These are phyloP conservation scores for Toxonevra muliebris DNA, from an alignment of 2,888 invertebrate genomes.

Conservation along the genomic window DNA sequence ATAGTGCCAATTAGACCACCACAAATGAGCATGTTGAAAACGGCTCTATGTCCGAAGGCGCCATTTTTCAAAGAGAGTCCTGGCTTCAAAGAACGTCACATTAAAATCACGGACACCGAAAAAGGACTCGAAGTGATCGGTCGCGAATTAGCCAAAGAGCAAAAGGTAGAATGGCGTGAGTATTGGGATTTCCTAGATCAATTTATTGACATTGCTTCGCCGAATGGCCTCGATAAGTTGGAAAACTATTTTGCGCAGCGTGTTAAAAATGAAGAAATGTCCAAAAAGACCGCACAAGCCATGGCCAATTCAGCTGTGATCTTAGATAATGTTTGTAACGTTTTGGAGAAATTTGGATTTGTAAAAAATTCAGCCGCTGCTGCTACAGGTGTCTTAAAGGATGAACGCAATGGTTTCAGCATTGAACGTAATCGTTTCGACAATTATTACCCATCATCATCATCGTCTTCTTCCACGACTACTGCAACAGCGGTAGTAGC, in stretches of 20 bases:
- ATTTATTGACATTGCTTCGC: constrained; percentile 79
- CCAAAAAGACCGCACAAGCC: constrained; percentile 35
- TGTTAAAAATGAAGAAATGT: constrained; percentile 36
- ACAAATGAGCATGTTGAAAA: constrained; percentile 22
- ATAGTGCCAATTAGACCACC: constrained; percentile 11
- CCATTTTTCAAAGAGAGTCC: constrained; percentile 45
- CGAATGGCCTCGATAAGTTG: constrained; percentile 77
- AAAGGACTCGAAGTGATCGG: constrained; percentile 91
- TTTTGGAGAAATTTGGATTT: constrained; percentile 41
- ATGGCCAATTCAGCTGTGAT: constrained; percentile 36
- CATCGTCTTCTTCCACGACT: neutral
- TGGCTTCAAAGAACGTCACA: constrained; percentile 61
- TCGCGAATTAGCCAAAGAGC: constrained; percentile 74
- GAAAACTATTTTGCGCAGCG: constrained; percentile 74
- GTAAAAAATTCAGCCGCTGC: constrained; percentile 21
- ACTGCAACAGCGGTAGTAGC: constrained; percentile 35
- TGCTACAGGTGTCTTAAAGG: constrained; percentile 1
- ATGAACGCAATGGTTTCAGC: constrained; percentile 31
- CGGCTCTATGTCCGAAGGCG: constrained; percentile 34
- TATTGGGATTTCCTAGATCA: constrained; percentile 91
- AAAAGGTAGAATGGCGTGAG: constrained; percentile 85
- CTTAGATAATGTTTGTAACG: constrained; percentile 49
- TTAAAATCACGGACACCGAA: constrained; percentile 77
- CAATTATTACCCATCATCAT: constrained; percentile 22
- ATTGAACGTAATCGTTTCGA: constrained; percentile 25